A percentile compares a stretch with the other conserved stretches of the same genome.
Evolutionary conservation across 2,888 invertebrate species (phyloP).

Genomic region (Prosopocoilus inquinatus): DNA sequence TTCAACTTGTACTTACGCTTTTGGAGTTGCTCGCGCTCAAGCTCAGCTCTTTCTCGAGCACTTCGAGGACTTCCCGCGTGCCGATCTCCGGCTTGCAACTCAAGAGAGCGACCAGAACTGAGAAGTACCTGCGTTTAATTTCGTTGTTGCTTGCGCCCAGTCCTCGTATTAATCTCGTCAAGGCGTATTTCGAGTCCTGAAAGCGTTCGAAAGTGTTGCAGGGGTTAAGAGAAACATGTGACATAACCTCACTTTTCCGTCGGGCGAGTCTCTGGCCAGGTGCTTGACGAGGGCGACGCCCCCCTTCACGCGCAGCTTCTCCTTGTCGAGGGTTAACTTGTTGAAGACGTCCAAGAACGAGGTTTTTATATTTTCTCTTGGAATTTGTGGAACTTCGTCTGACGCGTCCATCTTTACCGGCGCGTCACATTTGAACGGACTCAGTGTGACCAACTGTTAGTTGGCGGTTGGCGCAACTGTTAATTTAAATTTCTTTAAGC

Average conservation of each 20-base stretch:
- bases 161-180: slow-evolving; percentile 69
- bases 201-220: slow-evolving; percentile 52
- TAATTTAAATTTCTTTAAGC: too few relatives aligned
- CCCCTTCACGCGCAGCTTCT: slow-evolving; percentile 47
- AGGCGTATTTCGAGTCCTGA: slow-evolving; percentile 64
- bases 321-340: slow-evolving; percentile 46
- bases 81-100: slow-evolving; percentile 53
- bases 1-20: slow-evolving; percentile 66
- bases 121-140: slow-evolving; percentile 68
- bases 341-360: slow-evolving; percentile 52
- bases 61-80: slow-evolving; percentile 56
- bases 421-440: slow-evolving; percentile 9
- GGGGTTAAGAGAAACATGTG: neutral
- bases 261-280: slow-evolving; percentile 41
- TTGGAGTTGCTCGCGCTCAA: slow-evolving; percentile 60
- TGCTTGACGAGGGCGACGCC: slow-evolving; percentile 49
- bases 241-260: slow-evolving; percentile 46
- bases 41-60: slow-evolving; percentile 66
- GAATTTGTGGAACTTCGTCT: slow-evolving; percentile 11
- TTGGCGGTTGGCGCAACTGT: neutral
- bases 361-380: slow-evolving; percentile 37
- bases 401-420: slow-evolving; percentile 17
- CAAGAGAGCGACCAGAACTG: slow-evolving; percentile 64
- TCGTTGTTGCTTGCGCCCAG: slow-evolving; percentile 66
- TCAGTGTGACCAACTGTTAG: neutral